Evolutionary conservation across 1,140 invertebrate genomes (phyloP).

Genomic region (Polypedilum vanderplanki): DNA sequence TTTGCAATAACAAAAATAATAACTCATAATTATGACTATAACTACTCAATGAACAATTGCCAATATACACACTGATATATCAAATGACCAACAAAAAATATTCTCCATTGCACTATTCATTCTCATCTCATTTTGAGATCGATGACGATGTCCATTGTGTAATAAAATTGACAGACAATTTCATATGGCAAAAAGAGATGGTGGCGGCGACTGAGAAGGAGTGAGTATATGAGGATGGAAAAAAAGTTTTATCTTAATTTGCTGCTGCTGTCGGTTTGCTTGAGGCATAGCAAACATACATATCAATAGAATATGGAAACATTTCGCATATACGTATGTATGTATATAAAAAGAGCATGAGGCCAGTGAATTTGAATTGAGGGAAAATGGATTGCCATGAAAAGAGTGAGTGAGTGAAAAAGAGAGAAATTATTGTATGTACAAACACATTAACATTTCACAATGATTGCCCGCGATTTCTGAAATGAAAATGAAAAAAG

Average conservation of each 20-base stretch:
- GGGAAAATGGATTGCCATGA: not conserved
- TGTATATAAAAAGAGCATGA: not conserved
- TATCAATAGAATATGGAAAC: not conserved
- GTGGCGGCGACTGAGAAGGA: not conserved
- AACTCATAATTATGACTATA: too few relatives aligned
- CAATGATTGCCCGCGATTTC: not conserved
- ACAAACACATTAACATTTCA: slow-evolving; percentile 29
- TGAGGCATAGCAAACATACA: not conserved
- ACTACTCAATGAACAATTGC: too few relatives aligned
- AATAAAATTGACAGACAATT: slow-evolving; percentile 14
- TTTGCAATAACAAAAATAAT: too few relatives aligned
- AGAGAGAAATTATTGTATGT: not conserved
- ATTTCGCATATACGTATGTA: not conserved
- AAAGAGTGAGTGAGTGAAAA: too few relatives aligned
- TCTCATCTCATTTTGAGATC: too few relatives aligned
- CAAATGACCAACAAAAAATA: not conserved
- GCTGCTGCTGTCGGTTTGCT: not conserved
- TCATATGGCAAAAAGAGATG: not conserved
- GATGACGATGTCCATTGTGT: slow-evolving; percentile 16
- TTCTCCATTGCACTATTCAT: not conserved
- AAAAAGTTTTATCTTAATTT: not conserved
- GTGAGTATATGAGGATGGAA: not conserved
- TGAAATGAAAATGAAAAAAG: not conserved
- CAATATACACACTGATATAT: too few relatives aligned
- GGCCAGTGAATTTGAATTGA: not conserved